Evolutionary conservation across 1,140 invertebrate species (phyloP).

Genomic region (Sminthurides bifidus): DNA sequence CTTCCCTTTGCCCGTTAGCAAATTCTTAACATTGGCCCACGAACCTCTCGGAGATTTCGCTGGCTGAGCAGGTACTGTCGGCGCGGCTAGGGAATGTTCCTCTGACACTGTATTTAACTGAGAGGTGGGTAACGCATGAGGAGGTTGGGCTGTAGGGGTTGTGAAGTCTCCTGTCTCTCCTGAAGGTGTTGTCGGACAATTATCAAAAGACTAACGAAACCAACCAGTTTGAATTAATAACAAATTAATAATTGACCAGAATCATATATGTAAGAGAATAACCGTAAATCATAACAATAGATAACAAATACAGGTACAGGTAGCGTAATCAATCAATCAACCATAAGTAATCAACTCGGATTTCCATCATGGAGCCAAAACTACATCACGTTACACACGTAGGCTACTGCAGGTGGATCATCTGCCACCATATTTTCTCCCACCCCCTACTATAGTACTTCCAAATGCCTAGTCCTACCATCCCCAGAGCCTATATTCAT

Average conservation of each 20-base stretch:
- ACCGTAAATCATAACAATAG: neutral
- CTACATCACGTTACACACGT: too few species aligned
- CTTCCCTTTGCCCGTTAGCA: neutral
- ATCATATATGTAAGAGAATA: too few species aligned
- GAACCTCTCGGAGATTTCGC: neutral
- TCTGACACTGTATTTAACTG: too few species aligned
- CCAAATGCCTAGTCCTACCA: too few species aligned
- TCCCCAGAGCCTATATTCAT: too few species aligned
- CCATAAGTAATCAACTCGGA: neutral
- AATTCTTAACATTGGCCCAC: constrained; percentile 4
- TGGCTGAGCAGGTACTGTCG: neutral
- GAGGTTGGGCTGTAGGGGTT: neutral
- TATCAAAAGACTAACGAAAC: constrained; percentile 11
- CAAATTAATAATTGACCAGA: too few species aligned
- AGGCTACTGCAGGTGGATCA: too few species aligned
- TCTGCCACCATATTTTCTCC: too few species aligned
- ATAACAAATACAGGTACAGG: neutral
- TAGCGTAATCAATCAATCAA: neutral
- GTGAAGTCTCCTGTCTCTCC: neutral
- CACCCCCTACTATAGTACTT: too few species aligned
- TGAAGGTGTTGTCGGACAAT: constrained; percentile 6
- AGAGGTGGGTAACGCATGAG: neutral
- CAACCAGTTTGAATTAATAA: too few species aligned
- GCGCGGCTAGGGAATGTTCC: neutral
- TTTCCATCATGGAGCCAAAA: constrained; percentile 9